Conservation (phyloP, 1,140 invertebrate species). For the Physella acuta region DNA sequence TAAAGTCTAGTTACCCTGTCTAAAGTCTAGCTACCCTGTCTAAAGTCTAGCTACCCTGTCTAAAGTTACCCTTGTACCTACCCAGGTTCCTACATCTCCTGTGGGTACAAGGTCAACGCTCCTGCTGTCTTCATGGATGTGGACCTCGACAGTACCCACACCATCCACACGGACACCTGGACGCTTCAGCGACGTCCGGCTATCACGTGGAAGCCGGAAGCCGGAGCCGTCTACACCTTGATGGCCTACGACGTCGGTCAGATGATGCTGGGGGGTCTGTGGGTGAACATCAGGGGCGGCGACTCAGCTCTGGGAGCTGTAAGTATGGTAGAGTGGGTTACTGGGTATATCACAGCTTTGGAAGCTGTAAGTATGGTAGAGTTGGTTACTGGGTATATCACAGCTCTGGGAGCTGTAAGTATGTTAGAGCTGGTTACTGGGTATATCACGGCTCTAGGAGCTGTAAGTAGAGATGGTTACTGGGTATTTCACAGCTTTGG, state of each 20-base stretch:
- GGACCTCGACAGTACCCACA: neutral
- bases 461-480: neutral
- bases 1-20: too few relatives aligned
- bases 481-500: neutral
- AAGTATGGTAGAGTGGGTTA: neutral
- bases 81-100: neutral
- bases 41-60: too few relatives aligned
- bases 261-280: neutral
- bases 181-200: neutral
- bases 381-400: neutral
- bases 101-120: neutral
- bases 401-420: neutral
- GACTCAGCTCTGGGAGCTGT: neutral
- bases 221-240: neutral
- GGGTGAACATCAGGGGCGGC: slow-evolving; percentile 8
- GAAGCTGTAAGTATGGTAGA: neutral
- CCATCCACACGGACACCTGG: neutral
- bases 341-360: neutral
- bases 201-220: neutral
- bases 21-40: too few relatives aligned
- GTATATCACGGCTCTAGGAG: too few relatives aligned
- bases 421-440: neutral
- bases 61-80: too few relatives aligned
- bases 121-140: neutral
- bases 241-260: neutral